A percentile compares a stretch with the other conserved stretches of the same genome.
phyloP scores from a whole-genome alignment of 2,797 vertebrate species.

The Coregonus ussuriensis region DNA sequence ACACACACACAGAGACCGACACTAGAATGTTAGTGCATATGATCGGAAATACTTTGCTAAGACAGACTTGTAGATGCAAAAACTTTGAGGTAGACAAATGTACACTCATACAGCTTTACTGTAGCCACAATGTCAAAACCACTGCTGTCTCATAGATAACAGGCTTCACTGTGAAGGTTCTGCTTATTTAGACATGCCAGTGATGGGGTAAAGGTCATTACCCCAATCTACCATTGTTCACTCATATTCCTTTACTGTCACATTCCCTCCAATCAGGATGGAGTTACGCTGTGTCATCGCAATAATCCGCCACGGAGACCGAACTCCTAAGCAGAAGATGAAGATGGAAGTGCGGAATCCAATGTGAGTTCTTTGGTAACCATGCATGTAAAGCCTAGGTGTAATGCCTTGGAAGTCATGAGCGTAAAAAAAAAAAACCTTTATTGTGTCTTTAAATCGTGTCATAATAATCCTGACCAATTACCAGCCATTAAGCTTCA shows the following conservation, averaged over 20 bases:
- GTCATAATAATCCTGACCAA: neutral
- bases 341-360: constrained; percentile 98
- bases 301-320: constrained; percentile 93
- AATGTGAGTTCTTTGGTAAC: constrained; percentile 75
- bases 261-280: constrained; percentile 81
- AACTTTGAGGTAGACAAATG: too few species aligned
- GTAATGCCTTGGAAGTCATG: neutral
- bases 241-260: constrained; percentile 1
- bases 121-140: neutral
- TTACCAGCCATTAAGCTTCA: neutral
- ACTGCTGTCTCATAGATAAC: neutral
- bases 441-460: neutral
- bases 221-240: neutral
- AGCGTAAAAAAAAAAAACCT: neutral
- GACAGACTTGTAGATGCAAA: too few species aligned
- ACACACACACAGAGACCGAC: too few species aligned
- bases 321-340: constrained; percentile 99
- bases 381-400: neutral
- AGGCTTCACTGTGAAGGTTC: neutral
- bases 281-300: constrained; percentile 97
- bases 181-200: neutral
- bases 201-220: neutral
- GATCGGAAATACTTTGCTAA: too few species aligned
- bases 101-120: neutral
- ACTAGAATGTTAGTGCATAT: too few species aligned